Evolutionary conservation across 2,888 invertebrate species (phyloP), one percentile per base, ranked within the genome.

Genomic region (Acrobasis consociella): DNA sequence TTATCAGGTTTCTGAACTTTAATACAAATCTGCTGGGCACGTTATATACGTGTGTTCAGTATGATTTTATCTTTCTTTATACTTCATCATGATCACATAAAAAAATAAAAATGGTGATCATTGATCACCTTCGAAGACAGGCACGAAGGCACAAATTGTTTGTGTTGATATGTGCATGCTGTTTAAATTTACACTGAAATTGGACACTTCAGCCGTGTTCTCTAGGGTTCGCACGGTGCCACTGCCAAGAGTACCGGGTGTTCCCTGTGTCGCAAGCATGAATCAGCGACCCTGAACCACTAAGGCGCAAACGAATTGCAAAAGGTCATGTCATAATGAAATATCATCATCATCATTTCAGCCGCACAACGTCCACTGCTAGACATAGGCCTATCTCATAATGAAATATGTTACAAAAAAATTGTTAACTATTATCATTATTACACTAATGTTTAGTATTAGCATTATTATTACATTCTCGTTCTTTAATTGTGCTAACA

Each of bases 161-260:
- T 52, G 22, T 60, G 15, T 51, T 60, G n/a, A n/a, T 46, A 10
- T 53, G 31, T 62, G 37, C 49, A 55, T 55, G 37, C 38, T 49
- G 46, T 16, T 55, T 38, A 16, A 67, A 70, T 67, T 67, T 65
- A 67, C 70, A 67, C 71, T 71, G 67, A 69, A 72, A 71, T 69
- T 22, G 66, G 65, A 72, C 65, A 71, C 69, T 75, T 74, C 74
- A 74, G 71, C 73, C 74, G 67, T 70, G 72, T 74, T 72, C 69
- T 68, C 64, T 71, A 68, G 71, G 72, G 71, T 73, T 74, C 71
- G 72, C 70, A 77, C 75, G 69, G 75, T 74, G 73, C 73, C 75
- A 77, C 81, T 83, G 87, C 85, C 86, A 86, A 87, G 79, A 85
- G 75, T 80, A 79, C 79, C 82, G 86, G 86, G 87, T 87, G 86